Evolutionary conservation across 2,797 vertebrate species (phyloP).

Genomic region (Xenentodon cancila): DNA sequence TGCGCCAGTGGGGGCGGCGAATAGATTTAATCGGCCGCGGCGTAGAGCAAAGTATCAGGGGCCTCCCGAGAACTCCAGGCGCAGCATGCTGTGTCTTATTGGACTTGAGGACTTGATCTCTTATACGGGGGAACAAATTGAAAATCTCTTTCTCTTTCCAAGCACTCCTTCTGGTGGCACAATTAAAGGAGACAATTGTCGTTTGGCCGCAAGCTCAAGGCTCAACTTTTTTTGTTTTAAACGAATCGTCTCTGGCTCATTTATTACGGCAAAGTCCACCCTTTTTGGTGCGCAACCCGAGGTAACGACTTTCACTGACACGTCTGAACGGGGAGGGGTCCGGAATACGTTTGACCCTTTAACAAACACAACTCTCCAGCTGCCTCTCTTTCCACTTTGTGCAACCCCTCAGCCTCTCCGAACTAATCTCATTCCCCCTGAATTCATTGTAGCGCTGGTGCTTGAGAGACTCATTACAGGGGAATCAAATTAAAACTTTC

Average conservation of each 20-base stretch:
- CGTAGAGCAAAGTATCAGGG: constrained; percentile 50
- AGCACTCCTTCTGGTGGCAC: constrained; percentile 64
- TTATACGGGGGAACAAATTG: constrained; percentile 79
- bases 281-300: constrained; percentile 31
- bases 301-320: constrained; percentile 70
- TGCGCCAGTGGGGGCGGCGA: constrained; percentile 26
- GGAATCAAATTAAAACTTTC: constrained; percentile 78
- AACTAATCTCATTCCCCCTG: constrained; percentile 64
- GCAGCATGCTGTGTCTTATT: constrained; percentile 73
- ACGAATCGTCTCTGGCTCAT: constrained; percentile 53
- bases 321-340: constrained; percentile 33
- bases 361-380: constrained; percentile 49
- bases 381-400: constrained; percentile 31
- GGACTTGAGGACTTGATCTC: constrained; percentile 81
- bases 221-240: constrained; percentile 29
- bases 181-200: constrained; percentile 81
- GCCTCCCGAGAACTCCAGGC: constrained; percentile 65
- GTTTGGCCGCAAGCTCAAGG: constrained; percentile 72
- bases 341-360: constrained; percentile 47
- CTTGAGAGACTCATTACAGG: constrained; percentile 72
- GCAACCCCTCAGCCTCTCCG: constrained; percentile 47
- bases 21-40: constrained; percentile 58
- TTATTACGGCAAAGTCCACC: constrained; percentile 47
- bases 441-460: constrained; percentile 56
- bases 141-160: constrained; percentile 77